Conservation (phyloP, 2,113 vertebrate species). For the Xenus cinereus region DNA sequence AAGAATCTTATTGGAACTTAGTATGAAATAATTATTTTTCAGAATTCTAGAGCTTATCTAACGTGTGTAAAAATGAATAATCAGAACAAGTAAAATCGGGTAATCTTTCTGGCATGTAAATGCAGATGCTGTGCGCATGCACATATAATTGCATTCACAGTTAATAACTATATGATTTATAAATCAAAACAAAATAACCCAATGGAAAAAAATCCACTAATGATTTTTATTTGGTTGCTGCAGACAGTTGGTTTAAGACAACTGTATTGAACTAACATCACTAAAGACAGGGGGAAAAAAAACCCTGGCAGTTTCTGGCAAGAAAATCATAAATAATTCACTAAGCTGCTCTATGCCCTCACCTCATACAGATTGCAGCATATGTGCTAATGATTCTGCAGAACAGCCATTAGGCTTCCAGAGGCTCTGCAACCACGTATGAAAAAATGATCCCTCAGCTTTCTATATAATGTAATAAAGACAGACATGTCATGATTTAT, state of each 20-base stretch:
- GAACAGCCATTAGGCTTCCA: not conserved
- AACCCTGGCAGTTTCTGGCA: not conserved
- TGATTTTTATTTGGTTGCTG: not conserved
- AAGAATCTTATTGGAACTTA: not conserved
- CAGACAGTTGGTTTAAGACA: not conserved
- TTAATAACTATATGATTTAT: not conserved
- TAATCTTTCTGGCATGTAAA: not conserved
- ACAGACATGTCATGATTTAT: not conserved
- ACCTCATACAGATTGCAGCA: not conserved
- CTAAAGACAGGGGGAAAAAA: not conserved
- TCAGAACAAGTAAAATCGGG: not conserved
- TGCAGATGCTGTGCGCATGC: not conserved
- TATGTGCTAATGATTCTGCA: not conserved
- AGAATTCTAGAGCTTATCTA: not conserved
- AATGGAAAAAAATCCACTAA: not conserved
- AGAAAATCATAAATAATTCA: slow-evolving; percentile 28
- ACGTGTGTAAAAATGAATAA: not conserved
- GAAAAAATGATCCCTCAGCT: not conserved
- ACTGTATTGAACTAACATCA: not conserved
- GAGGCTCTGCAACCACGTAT: not conserved
- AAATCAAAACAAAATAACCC: not conserved
- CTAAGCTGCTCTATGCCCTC: not conserved
- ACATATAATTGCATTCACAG: not conserved
- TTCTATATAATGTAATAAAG: not conserved
- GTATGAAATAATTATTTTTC: not conserved